Evolutionary conservation across 2,113 vertebrate species (phyloP).

Genomic region (Microcebus jonahi): DNA sequence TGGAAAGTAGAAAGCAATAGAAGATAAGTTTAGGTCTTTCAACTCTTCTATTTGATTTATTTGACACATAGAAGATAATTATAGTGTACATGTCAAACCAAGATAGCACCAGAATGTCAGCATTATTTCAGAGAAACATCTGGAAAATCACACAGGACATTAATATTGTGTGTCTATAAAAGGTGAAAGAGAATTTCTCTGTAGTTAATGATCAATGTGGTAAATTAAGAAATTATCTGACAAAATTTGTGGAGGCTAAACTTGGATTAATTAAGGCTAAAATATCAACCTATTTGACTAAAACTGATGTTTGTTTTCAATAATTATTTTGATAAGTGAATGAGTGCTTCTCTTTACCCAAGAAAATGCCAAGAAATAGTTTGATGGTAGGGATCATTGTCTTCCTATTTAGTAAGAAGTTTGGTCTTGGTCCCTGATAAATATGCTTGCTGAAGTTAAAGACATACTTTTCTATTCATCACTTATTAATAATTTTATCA

Average conservation of each 20-base stretch:
- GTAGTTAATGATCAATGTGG: neutral
- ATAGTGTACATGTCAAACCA: conserved; percentile 42
- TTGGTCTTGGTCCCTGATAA: neutral
- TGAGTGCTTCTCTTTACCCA: neutral
- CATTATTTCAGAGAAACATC: conserved; percentile 57
- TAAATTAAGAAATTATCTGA: conserved; percentile 20
- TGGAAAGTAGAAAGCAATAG: conserved; percentile 46
- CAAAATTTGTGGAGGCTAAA: neutral
- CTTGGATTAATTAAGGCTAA: neutral
- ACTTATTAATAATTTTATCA: neutral
- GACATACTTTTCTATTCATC: neutral
- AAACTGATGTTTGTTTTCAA: conserved; percentile 8
- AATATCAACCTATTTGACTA: neutral
- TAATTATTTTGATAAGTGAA: conserved; percentile 34
- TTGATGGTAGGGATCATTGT: neutral
- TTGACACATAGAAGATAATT: conserved; percentile 67
- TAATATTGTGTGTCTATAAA: neutral
- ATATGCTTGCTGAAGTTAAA: neutral
- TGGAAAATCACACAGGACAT: conserved; percentile 40
- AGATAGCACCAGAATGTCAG: conserved; percentile 34
- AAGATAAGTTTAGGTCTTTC: conserved; percentile 41
- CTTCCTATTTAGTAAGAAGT: conserved; percentile 7
- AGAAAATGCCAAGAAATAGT: conserved; percentile 11
- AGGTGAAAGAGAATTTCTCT: conserved; percentile 5
- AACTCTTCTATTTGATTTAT: conserved; percentile 63